These are phyloP conservation scores for Antheraea yamamai DNA, from an alignment of 2,888 invertebrate genomes.

Conservation along the genomic window DNA sequence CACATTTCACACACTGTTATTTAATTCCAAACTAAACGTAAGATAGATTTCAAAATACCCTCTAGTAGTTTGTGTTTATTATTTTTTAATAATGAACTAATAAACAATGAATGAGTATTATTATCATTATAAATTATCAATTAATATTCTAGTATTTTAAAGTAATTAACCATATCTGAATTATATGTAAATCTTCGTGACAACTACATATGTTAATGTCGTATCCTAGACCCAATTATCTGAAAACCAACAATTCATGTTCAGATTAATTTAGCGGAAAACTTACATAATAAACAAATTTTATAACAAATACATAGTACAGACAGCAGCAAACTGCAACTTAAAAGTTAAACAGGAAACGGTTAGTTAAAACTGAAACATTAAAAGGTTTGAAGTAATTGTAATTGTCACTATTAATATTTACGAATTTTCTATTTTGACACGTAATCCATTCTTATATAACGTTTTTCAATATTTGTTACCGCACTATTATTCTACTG, in stretches of 20 bases:
- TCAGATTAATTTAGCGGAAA: background rate
- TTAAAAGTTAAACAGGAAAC: no score
- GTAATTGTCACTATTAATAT: background rate
- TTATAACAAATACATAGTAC: background rate
- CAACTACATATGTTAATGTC: background rate
- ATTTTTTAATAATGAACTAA: no score
- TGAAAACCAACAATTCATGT: background rate
- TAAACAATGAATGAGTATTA: no score
- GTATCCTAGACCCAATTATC: background rate
- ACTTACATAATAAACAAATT: background rate
- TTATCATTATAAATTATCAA: no score
- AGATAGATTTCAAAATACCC: no score
- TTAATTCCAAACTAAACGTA: no score
- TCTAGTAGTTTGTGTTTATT: no score
- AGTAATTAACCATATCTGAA: no score
- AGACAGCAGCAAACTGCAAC: background rate
- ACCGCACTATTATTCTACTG: background rate
- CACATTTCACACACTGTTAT: no score
- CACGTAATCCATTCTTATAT: background rate
- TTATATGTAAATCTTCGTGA: background rate
- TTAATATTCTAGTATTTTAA: no score
- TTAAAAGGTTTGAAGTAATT: background rate
- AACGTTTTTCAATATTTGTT: background rate
- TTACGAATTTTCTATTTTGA: background rate
- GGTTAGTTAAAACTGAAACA: no score